Evolutionary conservation across 2,888 invertebrate genomes (phyloP).

Genomic region (Ectropis crepuscularia): DNA sequence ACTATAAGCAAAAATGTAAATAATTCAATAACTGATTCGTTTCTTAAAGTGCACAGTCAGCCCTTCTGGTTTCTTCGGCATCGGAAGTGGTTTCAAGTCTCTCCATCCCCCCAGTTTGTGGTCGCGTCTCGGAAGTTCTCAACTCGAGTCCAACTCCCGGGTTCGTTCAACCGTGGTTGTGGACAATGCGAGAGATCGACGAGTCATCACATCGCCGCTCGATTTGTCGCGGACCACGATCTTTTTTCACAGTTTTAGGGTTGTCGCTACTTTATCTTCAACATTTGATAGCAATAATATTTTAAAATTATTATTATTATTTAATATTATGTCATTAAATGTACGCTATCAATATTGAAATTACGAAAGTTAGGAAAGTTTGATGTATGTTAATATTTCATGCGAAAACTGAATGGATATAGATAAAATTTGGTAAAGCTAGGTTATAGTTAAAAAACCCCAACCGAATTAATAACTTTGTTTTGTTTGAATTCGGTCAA

Average conservation of each 20-base stretch:
- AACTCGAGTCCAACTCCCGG: background rate
- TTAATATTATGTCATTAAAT: no score
- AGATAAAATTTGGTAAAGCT: no score
- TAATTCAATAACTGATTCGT: no score
- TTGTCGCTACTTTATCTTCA: conserved; percentile 22
- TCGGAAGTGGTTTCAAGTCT: conserved; percentile 8
- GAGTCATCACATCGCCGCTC: conserved; percentile 64
- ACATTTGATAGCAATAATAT: background rate
- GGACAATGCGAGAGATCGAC: conserved; percentile 56
- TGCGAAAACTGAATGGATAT: no score
- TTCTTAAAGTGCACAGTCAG: background rate
- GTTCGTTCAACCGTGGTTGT: conserved; percentile 43
- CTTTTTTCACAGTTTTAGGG: conserved; percentile 43
- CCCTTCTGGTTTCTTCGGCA: background rate
- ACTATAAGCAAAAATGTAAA: background rate
- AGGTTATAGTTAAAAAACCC: no score
- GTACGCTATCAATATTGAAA: no score
- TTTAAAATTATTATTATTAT: no score
- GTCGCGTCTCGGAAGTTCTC: conserved; percentile 17
- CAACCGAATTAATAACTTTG: no score
- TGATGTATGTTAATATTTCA: no score
- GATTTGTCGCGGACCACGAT: conserved; percentile 60
- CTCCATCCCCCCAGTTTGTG: background rate
- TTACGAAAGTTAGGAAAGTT: no score
- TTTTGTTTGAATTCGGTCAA: no score